These are phyloP conservation scores for Probosciger aterrimus DNA, from an alignment of 2,113 vertebrate genomes.

Conservation along the genomic window DNA sequence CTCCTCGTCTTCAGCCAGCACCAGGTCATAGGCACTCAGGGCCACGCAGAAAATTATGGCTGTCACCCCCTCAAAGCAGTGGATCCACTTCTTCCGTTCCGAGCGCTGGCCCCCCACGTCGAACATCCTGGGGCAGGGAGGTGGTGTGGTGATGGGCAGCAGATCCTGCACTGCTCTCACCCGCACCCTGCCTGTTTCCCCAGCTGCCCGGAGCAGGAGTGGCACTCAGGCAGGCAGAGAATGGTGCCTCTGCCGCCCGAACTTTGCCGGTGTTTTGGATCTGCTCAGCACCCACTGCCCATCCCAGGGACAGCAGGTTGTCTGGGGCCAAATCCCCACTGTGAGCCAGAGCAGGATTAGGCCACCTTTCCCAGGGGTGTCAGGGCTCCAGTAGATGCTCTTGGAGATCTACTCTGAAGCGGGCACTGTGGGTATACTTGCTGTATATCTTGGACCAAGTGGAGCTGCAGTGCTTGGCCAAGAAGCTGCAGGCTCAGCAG, in stretches of 20 bases:
- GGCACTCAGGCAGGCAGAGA: accelerated
- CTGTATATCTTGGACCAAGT: not conserved
- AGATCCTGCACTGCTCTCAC: accelerated
- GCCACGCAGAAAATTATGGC: slow-evolving; percentile 99
- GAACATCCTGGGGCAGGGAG: slow-evolving; percentile 85
- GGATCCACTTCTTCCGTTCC: slow-evolving; percentile 98
- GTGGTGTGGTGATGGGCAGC: accelerated
- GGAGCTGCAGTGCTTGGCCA: accelerated
- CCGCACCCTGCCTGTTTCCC: not conserved
- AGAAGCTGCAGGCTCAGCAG: not conserved
- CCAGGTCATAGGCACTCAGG: slow-evolving; percentile 95
- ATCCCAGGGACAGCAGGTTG: not conserved
- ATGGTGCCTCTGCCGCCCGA: accelerated
- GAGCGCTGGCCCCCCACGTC: slow-evolving; percentile 97
- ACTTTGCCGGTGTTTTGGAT: not conserved
- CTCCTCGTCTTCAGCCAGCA: slow-evolving; percentile 97
- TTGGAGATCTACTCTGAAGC: accelerated
- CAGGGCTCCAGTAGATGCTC: not conserved
- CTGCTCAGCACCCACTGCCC: accelerated
- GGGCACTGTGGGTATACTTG: not conserved
- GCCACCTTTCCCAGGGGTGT: accelerated
- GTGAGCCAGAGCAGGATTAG: not conserved
- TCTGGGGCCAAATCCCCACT: not conserved
- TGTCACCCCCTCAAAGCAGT: slow-evolving; percentile 97
- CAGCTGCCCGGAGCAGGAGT: not conserved